These are phyloP conservation scores for Drosophila helvetica DNA, from an alignment of 2,888 invertebrate species.

Conservation along the genomic window DNA sequence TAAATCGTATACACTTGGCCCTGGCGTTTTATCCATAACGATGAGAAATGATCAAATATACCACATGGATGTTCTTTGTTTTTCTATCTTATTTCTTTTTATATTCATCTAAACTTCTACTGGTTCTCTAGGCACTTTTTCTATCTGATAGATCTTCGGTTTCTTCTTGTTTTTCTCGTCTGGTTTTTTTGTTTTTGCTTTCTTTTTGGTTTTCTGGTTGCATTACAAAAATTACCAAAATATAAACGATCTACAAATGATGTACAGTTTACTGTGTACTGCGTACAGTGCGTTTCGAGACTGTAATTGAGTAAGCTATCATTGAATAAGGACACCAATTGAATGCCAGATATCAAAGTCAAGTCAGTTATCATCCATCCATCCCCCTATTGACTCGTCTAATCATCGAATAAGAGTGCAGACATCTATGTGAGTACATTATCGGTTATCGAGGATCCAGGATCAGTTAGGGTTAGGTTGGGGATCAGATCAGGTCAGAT, in stretches of 20 bases:
- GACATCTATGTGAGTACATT: not conserved
- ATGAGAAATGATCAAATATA: constrained; percentile 11
- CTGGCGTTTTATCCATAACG: constrained; percentile 5
- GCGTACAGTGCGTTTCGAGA: not conserved
- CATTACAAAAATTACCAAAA: constrained; percentile 22
- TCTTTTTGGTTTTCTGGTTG: constrained; percentile 1
- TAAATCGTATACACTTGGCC: constrained; percentile 21
- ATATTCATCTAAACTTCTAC: constrained; percentile 28
- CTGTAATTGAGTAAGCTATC: not conserved
- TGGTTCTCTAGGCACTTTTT: constrained; percentile 68
- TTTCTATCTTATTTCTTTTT: constrained; percentile 1
- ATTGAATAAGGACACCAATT: constrained; percentile 2
- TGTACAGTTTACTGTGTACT: not conserved
- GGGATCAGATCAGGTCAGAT: no score
- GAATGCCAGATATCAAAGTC: not conserved
- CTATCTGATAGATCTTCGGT: constrained; percentile 38
- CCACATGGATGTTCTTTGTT: not conserved
- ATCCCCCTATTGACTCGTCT: not conserved
- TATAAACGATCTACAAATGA: constrained; percentile 2
- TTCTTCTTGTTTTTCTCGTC: not conserved
- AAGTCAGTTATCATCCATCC: not conserved
- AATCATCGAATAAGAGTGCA: not conserved
- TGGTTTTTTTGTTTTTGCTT: not conserved
- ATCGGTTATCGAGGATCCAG: no score
- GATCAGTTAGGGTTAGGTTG: not conserved